These are phyloP conservation scores for Macrophya alboannulata DNA, from an alignment of 2,888 invertebrate species.

Conservation along the genomic window DNA sequence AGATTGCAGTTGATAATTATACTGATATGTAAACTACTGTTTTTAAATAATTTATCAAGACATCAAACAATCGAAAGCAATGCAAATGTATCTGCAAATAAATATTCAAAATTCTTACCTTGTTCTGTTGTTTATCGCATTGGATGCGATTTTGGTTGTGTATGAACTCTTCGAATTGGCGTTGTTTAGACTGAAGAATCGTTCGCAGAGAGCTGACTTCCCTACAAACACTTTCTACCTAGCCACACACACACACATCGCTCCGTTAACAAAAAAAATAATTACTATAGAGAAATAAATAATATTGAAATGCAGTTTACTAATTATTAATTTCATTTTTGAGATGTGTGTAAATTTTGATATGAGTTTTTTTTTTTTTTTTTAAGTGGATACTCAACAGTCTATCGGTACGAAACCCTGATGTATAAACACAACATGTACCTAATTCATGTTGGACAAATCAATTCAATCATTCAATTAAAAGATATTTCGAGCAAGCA, in stretches of 20 bases:
- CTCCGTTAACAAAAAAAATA: constrained; percentile 79
- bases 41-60: neutral
- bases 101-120: constrained; percentile 74
- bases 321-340: neutral
- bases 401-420: neutral
- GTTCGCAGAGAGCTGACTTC: constrained; percentile 79
- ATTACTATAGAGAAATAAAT: constrained; percentile 64
- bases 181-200: constrained; percentile 78
- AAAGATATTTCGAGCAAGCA: neutral
- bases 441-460: neutral
- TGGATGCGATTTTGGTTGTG: constrained; percentile 75
- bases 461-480: neutral
- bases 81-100: constrained; percentile 61
- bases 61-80: neutral
- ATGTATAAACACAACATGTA: neutral
- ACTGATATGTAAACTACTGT: neutral
- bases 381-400: neutral
- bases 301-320: constrained; percentile 40
- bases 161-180: constrained; percentile 77
- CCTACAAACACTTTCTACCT: constrained; percentile 80
- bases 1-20: neutral
- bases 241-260: constrained; percentile 78
- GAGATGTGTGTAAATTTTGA: neutral
- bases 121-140: constrained; percentile 72
- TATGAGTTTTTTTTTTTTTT: neutral